Conservation (phyloP, 1,140 invertebrate species). For the Aphelinus certus region DNA sequence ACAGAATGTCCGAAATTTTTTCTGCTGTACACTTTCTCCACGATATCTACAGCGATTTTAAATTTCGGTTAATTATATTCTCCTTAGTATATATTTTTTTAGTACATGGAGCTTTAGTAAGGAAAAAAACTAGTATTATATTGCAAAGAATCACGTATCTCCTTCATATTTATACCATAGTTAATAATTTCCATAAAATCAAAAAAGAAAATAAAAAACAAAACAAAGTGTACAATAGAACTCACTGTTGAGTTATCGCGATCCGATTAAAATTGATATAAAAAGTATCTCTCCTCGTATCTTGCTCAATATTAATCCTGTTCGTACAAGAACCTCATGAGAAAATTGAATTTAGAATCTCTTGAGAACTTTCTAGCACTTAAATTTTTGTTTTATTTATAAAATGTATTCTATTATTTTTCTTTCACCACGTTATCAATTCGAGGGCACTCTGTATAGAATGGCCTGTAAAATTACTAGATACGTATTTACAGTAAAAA, state of each 20-base stretch:
- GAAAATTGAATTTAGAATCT: constrained; percentile 17
- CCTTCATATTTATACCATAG: too few relatives aligned
- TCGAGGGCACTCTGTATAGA: constrained; percentile 60
- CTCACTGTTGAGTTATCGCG: not conserved
- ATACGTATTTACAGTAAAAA: constrained; percentile 67
- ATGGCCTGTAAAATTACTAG: constrained; percentile 61
- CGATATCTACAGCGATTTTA: constrained; percentile 23
- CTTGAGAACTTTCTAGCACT: constrained; percentile 5
- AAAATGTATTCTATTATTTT: constrained; percentile 26
- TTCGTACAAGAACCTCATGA: constrained; percentile 5
- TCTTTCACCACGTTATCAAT: constrained; percentile 33
- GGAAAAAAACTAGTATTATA: constrained; percentile 17
- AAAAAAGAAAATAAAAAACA: constrained; percentile 5
- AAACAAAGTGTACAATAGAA: constrained; percentile 12
- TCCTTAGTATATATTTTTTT: constrained; percentile 19
- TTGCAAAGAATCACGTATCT: not conserved
- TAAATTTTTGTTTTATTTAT: constrained; percentile 16
- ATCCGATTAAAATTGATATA: constrained; percentile 21
- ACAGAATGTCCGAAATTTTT: constrained; percentile 58
- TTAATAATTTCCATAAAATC: constrained; percentile 3
- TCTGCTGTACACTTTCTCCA: constrained; percentile 22
- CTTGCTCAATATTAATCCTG: constrained; percentile 4
- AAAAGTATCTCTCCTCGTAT: constrained; percentile 3
- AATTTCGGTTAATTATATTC: constrained; percentile 18
- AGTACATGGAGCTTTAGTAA: not conserved